Evolutionary conservation across 2,113 vertebrate species (phyloP), one percentile per base, ranked within the genome.

Genomic region (Uropsilus gracilis): DNA sequence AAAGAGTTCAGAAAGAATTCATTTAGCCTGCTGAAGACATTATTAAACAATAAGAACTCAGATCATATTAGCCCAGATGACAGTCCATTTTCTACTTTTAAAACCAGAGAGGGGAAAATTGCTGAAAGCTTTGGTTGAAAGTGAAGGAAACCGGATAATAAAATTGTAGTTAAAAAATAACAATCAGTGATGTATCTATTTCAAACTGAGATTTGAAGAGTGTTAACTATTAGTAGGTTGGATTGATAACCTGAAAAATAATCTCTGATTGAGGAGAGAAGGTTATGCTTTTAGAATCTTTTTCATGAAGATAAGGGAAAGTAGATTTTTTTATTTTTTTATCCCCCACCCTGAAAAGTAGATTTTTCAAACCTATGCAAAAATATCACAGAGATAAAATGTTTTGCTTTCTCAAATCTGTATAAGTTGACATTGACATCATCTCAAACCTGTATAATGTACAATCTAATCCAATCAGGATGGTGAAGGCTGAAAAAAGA

Each of bases 171-270:
- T 0, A 39, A 68, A 81, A 96, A 98, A 37, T 76, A 97, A 94
- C 86, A 94, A 95, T 96, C 96, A 96, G 91, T 90, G 59, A 89
- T 77, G 37, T 93, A 84, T 96, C 77, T 61, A 72, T 97, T 97
- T 97, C 88, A 89, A 95, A 68, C 7, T 75, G 64, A 91, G 34
- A 61, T 96, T 91, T 96, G 78, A 97, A 96, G 93, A 96, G 96
- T 95, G 64, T 30, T 89, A 95, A 95, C 92, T 93, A 64, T 71
- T 94, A 97, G 63, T 22, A 81, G 66, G 95, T 64, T 0, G 87
- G 89, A 96, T 73, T 63, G 0, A 76, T 95, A 91, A 95, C 92
- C 92, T 91, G 20, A 84, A 98, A 98, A 97, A 98, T 42, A 90
- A 95, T 39, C 42, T 97, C 50, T 83, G 28, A 93, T 95, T 96